Evolutionary conservation across 1,140 invertebrate genomes (phyloP).

Genomic region (Sitobion miscanthi): DNA sequence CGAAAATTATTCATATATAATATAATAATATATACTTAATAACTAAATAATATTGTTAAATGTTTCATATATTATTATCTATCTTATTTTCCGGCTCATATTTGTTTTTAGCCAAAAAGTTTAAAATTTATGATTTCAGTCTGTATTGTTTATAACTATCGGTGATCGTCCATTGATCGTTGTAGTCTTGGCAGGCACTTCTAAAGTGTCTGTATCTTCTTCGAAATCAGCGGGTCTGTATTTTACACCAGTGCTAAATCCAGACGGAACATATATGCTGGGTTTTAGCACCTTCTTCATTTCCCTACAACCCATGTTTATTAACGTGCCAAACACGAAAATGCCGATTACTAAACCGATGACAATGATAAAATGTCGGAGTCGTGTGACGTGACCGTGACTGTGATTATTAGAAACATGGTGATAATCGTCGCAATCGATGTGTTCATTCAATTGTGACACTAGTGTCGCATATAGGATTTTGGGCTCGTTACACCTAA

Average conservation of each 20-base stretch:
- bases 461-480: background rate
- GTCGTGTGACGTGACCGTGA: constrained; percentile 36
- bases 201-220: background rate
- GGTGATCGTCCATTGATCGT: constrained; percentile 27
- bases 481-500: constrained; percentile 1
- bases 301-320: constrained; percentile 35
- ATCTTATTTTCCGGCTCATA: background rate
- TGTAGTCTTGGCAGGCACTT: background rate
- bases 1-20: background rate
- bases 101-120: background rate
- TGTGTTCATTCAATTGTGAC: constrained; percentile 25
- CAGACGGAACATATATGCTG: background rate
- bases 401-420: background rate
- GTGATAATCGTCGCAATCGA: background rate
- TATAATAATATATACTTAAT: background rate
- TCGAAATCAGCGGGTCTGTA: constrained; percentile 45
- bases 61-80: background rate
- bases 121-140: constrained; percentile 3
- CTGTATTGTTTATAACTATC: constrained; percentile 35
- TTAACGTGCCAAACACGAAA: constrained; percentile 7
- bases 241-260: constrained; percentile 33
- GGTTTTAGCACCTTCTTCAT: background rate
- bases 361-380: constrained; percentile 48
- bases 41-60: background rate
- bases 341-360: constrained; percentile 33